Evolutionary conservation across 2,888 invertebrate genomes (phyloP).

Genomic region (Artemia sp.): DNA sequence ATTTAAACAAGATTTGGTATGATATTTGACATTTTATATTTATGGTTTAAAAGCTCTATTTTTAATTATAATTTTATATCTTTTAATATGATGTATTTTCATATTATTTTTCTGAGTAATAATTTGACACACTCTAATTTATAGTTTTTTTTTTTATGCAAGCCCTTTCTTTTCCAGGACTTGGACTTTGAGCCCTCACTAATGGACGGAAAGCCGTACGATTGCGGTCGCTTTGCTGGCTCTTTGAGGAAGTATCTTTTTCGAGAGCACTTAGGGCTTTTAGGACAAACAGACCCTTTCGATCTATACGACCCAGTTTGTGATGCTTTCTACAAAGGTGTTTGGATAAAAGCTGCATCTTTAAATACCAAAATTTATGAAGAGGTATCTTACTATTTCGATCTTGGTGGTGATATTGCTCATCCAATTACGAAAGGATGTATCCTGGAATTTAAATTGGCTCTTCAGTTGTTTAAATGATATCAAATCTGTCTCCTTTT

Average conservation of each 20-base stretch:
- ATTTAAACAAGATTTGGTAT: too few species aligned
- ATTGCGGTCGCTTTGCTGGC: conserved; percentile 70
- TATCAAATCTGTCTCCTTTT: not conserved
- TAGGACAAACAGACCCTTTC: conserved; percentile 35
- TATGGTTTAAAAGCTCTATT: too few species aligned
- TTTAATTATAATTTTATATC: too few species aligned
- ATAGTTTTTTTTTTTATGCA: too few species aligned
- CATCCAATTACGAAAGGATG: not conserved
- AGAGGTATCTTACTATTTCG: conserved; percentile 37
- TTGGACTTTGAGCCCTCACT: conserved; percentile 57
- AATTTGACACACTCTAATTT: too few species aligned
- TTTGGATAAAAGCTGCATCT: conserved; percentile 64
- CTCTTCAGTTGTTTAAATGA: conserved; percentile 3
- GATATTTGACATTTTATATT: too few species aligned
- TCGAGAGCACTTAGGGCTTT: conserved; percentile 70
- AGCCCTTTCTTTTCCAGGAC: conserved; percentile 39
- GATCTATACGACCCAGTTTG: conserved; percentile 61
- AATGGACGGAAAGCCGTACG: conserved; percentile 64
- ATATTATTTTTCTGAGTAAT: too few species aligned
- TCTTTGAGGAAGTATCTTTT: conserved; percentile 67
- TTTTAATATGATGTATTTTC: too few species aligned
- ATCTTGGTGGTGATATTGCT: not conserved
- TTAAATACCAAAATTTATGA: conserved; percentile 78
- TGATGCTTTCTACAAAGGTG: conserved; percentile 60
- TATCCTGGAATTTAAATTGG: not conserved